Conservation (phyloP, 2,888 invertebrate species). For the Aricia artaxerxes region DNA sequence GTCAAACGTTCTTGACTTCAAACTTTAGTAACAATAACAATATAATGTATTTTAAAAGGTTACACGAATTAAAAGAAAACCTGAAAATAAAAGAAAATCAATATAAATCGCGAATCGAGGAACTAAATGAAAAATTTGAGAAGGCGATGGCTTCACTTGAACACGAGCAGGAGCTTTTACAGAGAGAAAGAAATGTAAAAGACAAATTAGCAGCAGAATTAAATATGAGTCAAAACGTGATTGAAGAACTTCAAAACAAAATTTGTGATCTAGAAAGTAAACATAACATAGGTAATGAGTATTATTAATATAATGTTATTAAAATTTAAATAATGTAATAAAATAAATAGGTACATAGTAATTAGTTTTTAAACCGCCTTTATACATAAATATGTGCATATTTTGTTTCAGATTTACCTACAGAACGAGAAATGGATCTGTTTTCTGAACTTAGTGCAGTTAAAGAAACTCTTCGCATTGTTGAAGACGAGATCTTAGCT, state of each 20-base stretch:
- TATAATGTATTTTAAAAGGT: constrained; percentile 47
- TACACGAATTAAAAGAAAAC: constrained; percentile 60
- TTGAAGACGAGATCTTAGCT: constrained; percentile 66
- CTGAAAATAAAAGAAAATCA: constrained; percentile 55
- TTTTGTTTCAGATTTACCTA: constrained; percentile 59
- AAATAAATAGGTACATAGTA: background rate
- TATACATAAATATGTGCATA: background rate
- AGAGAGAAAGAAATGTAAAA: constrained; percentile 55
- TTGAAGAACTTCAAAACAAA: constrained; percentile 60
- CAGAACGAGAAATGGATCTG: constrained; percentile 70
- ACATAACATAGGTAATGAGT: constrained; percentile 54
- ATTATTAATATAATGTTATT: too few species aligned
- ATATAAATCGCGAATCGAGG: constrained; percentile 56
- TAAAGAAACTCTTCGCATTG: constrained; percentile 65
- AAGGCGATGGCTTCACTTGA: constrained; percentile 53
- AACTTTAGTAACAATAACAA: background rate
- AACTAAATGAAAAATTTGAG: constrained; percentile 58
- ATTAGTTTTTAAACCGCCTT: background rate
- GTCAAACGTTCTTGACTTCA: background rate
- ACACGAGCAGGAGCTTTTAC: constrained; percentile 49
- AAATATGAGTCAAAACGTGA: constrained; percentile 49
- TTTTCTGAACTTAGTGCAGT: constrained; percentile 70
- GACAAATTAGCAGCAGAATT: constrained; percentile 51
- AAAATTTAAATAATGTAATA: background rate
- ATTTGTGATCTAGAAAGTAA: constrained; percentile 60